These are phyloP conservation scores for Lithophane socia DNA, from an alignment of 2,888 invertebrate species.

Conservation along the genomic window DNA sequence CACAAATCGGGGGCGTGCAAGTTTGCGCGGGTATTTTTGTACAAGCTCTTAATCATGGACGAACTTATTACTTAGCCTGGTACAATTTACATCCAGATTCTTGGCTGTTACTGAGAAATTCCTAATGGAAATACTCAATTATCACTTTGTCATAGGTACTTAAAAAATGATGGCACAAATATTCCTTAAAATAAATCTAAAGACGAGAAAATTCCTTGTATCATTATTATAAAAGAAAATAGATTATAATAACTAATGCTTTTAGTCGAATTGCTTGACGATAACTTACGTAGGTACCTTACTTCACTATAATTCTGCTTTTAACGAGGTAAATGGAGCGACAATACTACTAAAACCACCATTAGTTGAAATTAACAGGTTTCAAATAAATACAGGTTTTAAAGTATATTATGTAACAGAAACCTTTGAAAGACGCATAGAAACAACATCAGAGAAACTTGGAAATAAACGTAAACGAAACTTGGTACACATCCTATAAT, in stretches of 20 bases:
- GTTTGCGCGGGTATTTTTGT: background rate
- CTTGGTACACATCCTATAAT: slow-evolving; percentile 5
- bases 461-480: background rate
- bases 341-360: background rate
- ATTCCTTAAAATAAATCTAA: background rate
- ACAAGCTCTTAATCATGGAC: background rate
- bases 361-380: background rate
- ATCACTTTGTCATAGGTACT: too few species aligned
- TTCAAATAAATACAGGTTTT: background rate
- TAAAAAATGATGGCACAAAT: background rate
- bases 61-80: background rate
- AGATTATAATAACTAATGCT: slow-evolving; percentile 4
- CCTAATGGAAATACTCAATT: background rate
- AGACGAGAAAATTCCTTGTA: background rate
- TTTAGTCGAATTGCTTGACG: slow-evolving; percentile 16
- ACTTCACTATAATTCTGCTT: slow-evolving; percentile 8
- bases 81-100: background rate
- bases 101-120: background rate
- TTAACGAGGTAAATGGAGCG: background rate
- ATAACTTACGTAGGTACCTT: background rate
- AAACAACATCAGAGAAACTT: background rate
- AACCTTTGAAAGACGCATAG: background rate
- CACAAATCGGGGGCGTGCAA: background rate
- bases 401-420: background rate
- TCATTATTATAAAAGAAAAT: background rate